phyloP scores from a whole-genome alignment of 2,888 invertebrate species.

The Eristalis tenax region DNA sequence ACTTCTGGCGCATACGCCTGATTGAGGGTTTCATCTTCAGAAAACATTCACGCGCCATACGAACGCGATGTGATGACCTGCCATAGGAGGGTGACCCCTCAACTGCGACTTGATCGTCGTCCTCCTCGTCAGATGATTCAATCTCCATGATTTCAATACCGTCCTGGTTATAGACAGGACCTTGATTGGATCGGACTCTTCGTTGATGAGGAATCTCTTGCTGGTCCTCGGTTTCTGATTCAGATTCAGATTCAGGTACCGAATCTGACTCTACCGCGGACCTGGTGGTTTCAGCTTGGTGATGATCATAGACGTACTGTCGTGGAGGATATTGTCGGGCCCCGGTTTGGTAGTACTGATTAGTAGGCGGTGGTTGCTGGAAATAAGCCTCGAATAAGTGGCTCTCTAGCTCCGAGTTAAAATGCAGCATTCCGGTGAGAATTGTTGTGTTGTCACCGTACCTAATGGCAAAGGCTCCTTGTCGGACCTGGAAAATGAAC shows the following conservation, averaged over 20 bases:
- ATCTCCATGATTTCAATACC: background rate
- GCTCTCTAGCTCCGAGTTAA: background rate
- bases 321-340: background rate
- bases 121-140: background rate
- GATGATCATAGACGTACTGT: too few relatives aligned
- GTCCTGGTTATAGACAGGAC: background rate
- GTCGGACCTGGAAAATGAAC: background rate
- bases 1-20: background rate
- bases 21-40: background rate
- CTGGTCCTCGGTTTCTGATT: too few relatives aligned
- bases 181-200: too few relatives aligned
- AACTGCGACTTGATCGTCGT: background rate
- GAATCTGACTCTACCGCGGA: too few relatives aligned
- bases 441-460: background rate
- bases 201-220: too few relatives aligned
- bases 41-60: too few relatives aligned
- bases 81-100: background rate
- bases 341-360: background rate
- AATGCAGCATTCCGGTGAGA: background rate
- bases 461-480: background rate
- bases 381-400: background rate
- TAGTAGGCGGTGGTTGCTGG: background rate
- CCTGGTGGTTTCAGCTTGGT: too few relatives aligned
- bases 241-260: too few relatives aligned
- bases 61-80: background rate